These are phyloP conservation scores for Moxostoma hubbsi DNA, from an alignment of 2,797 vertebrate species.

Conservation along the genomic window DNA sequence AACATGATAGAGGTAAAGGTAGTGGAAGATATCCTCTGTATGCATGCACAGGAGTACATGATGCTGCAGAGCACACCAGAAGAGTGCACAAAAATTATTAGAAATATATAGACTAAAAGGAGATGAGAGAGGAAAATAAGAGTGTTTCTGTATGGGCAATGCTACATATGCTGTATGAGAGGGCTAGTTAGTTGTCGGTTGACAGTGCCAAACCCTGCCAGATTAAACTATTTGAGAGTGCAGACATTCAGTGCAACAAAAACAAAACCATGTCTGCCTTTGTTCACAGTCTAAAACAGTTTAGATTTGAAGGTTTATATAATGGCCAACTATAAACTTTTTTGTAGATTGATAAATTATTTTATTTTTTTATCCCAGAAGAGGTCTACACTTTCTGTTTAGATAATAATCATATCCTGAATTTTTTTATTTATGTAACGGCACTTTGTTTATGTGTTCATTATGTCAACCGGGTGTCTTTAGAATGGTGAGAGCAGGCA, in stretches of 20 bases:
- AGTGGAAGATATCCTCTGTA: no score
- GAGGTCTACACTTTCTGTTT: background rate
- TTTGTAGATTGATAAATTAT: background rate
- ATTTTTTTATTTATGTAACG: background rate
- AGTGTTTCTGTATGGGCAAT: conserved; percentile 24
- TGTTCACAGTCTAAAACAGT: background rate
- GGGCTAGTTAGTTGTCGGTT: conserved; percentile 15
- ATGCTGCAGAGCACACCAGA: background rate
- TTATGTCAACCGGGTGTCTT: background rate
- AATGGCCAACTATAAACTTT: background rate
- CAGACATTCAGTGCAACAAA: background rate
- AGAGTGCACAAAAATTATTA: conserved; percentile 7
- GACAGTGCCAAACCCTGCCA: background rate
- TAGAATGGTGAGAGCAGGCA: conserved; percentile 21
- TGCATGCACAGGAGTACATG: no score
- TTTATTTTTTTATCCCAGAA: background rate
- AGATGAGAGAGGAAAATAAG: conserved; percentile 15
- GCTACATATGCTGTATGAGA: conserved; percentile 52
- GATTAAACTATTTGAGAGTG: background rate
- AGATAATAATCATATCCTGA: background rate
- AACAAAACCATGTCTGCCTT: background rate
- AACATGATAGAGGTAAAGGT: no score
- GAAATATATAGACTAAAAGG: conserved; percentile 3
- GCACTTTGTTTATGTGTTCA: conserved; percentile 4
- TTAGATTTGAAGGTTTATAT: background rate